A percentile compares a stretch with the other conserved stretches of the same genome.
These are phyloP conservation scores for Phymastichus coffea DNA, from an alignment of 1,140 invertebrate species.

Conservation along the genomic window DNA sequence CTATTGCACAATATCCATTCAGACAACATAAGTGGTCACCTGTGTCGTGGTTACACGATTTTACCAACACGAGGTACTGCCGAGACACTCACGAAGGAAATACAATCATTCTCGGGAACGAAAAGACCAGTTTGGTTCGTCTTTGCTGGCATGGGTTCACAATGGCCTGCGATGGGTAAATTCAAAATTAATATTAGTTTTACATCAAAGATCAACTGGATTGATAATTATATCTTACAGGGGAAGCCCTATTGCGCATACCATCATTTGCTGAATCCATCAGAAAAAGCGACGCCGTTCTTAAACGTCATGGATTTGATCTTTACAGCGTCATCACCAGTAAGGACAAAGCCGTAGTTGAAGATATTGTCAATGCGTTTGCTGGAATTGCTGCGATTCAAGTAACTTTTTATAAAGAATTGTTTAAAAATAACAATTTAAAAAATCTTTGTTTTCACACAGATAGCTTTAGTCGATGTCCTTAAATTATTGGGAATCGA, in stretches of 20 bases:
- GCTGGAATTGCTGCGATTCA: conserved; percentile 84
- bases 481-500: conserved; percentile 63
- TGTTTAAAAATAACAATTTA: neutral
- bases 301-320: conserved; percentile 75
- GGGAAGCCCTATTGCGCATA: conserved; percentile 60
- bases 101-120: conserved; percentile 61
- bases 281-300: conserved; percentile 67
- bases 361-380: conserved; percentile 84
- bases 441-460: conserved; percentile 73
- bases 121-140: conserved; percentile 78
- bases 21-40: conserved; percentile 60
- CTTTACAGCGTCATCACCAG: conserved; percentile 79
- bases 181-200: neutral
- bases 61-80: conserved; percentile 44
- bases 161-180: conserved; percentile 81
- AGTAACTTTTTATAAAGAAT: conserved; percentile 44
- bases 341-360: conserved; percentile 70
- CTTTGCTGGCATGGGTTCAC: conserved; percentile 87
- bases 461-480: conserved; percentile 72
- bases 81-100: conserved; percentile 50
- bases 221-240: conserved; percentile 34
- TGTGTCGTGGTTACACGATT: conserved; percentile 59
- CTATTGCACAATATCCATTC: conserved; percentile 55
- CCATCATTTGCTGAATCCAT: conserved; percentile 66
- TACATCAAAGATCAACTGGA: neutral